A percentile compares a stretch with the other conserved stretches of the same genome.
Evolutionary conservation across 1,140 invertebrate genomes (phyloP).

Genomic region (Probaryconus sp.): DNA sequence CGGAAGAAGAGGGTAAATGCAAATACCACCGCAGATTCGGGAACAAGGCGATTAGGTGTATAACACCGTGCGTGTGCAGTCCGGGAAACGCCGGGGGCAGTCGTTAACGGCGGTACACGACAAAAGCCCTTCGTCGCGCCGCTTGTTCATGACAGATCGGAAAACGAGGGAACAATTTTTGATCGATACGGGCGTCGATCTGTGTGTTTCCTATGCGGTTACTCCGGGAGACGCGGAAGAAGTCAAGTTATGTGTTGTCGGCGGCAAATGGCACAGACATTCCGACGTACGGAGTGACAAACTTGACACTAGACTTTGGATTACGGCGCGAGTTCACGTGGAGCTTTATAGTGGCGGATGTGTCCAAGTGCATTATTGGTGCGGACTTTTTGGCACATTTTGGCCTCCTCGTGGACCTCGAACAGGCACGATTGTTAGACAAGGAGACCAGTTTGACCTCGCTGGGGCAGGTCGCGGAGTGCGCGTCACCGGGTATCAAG

Average conservation of each 20-base stretch:
- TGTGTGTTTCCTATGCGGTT: conserved; percentile 26
- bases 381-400: neutral
- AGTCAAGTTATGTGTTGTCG: neutral
- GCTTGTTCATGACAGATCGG: conserved; percentile 46
- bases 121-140: conserved; percentile 4
- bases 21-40: conserved; percentile 20
- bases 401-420: neutral
- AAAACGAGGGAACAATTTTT: conserved; percentile 25
- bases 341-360: neutral
- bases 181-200: conserved; percentile 43
- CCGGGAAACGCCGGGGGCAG: conserved; percentile 41
- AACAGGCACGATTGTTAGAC: neutral
- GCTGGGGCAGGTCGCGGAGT: too few species aligned
- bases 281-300: neutral
- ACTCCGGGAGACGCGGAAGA: neutral
- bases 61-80: conserved; percentile 17
- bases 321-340: conserved; percentile 1
- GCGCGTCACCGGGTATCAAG: too few species aligned
- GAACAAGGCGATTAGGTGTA: conserved; percentile 26
- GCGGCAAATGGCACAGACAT: too few species aligned
- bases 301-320: neutral
- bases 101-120: conserved; percentile 47
- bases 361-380: neutral
- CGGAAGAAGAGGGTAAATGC: too few species aligned
- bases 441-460: too few species aligned